A percentile compares a stretch with the other conserved stretches of the same genome.
These are phyloP conservation scores for Enteromius viviparus DNA, from an alignment of 2,797 vertebrate species.

Conservation along the genomic window DNA sequence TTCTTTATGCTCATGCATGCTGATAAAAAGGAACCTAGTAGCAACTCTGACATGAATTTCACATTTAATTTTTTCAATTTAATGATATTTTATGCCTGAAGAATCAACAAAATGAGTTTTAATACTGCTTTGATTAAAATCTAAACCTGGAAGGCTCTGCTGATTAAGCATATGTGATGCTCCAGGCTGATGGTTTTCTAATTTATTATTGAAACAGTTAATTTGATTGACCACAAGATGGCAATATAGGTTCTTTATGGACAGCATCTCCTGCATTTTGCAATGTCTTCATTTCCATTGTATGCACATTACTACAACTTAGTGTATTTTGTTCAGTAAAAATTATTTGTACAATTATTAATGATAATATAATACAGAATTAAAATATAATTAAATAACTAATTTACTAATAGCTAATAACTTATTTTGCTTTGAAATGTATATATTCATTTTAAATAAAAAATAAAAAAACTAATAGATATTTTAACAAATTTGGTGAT, in stretches of 20 bases:
- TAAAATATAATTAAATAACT: background rate
- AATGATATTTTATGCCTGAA: background rate
- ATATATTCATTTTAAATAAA: background rate
- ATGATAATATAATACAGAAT: background rate
- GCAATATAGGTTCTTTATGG: background rate
- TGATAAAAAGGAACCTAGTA: background rate
- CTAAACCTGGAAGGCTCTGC: background rate
- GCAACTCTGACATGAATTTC: background rate
- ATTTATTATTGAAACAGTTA: background rate
- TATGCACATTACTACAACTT: background rate
- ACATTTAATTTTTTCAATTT: background rate
- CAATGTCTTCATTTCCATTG: background rate
- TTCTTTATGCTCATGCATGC: background rate
- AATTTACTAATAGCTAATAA: too few relatives aligned
- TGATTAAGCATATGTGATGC: background rate
- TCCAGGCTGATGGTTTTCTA: background rate
- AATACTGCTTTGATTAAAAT: slow-evolving; percentile 1
- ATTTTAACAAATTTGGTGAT: too few relatives aligned
- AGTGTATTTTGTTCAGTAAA: background rate
- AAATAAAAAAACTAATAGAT: too few relatives aligned
- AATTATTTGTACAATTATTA: background rate
- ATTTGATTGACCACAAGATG: slow-evolving; percentile 42
- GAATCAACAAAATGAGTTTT: background rate
- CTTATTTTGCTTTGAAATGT: too few relatives aligned
- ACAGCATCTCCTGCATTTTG: background rate